A percentile compares a stretch with the other conserved stretches of the same genome.
phyloP scores from a whole-genome alignment of 2,888 invertebrate genomes.

The Lasioglossum vierecki region DNA sequence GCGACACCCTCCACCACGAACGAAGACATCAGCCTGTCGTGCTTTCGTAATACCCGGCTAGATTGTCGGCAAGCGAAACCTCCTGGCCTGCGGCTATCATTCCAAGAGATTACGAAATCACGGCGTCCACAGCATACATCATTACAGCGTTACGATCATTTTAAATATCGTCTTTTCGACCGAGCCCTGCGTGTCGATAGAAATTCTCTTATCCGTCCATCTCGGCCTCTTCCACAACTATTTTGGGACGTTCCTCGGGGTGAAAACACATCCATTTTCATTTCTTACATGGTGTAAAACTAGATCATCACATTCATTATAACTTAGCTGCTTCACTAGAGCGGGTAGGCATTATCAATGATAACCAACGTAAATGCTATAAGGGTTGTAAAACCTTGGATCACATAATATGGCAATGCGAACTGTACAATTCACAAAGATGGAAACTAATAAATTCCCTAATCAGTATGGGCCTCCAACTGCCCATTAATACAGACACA shows the following conservation, averaged over 20 bases:
- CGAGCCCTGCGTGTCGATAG: slow-evolving; percentile 14
- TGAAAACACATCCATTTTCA: neutral
- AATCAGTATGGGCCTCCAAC: no score
- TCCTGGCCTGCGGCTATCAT: slow-evolving; percentile 40
- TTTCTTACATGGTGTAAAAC: neutral
- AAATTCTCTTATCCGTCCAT: neutral
- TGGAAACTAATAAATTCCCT: no score
- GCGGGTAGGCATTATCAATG: no score
- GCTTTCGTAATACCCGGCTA: slow-evolving; percentile 57
- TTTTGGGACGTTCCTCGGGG: neutral
- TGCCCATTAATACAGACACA: no score
- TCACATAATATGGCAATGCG: no score
- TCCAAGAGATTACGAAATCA: slow-evolving; percentile 51
- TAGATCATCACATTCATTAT: no score
- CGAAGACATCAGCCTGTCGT: slow-evolving; percentile 36
- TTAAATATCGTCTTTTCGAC: neutral
- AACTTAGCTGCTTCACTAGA: no score
- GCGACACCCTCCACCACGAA: slow-evolving; percentile 58
- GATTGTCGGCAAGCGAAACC: slow-evolving; percentile 36
- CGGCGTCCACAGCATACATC: slow-evolving; percentile 22
- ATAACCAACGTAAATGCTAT: no score
- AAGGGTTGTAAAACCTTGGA: no score
- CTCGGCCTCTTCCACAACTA: neutral
- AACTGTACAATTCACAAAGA: no score
- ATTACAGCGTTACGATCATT: slow-evolving; percentile 30